Percentiles rank a stretch among this genome's conserved stretches.
These are phyloP conservation scores for Trachops cirrhosus DNA, from an alignment of 2,797 vertebrate species.

Conservation along the genomic window DNA sequence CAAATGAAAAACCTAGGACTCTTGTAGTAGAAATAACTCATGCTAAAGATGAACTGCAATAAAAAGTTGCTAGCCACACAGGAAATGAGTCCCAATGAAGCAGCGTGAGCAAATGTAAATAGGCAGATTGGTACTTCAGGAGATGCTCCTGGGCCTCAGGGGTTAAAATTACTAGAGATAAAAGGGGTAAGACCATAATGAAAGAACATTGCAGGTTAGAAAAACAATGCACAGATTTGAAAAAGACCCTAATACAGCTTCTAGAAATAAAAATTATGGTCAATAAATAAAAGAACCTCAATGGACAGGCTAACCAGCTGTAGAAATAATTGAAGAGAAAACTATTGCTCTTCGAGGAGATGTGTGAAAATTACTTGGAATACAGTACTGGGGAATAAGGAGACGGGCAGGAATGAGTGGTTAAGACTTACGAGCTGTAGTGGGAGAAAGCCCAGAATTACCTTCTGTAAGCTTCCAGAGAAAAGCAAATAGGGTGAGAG, in stretches of 20 bases:
- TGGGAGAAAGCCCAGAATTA: neutral
- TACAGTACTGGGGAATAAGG: neutral
- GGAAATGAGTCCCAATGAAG: neutral
- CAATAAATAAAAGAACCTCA: conserved; percentile 36
- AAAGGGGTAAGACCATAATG: neutral
- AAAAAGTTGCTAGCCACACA: neutral
- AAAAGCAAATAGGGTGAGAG: neutral
- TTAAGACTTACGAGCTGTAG: conserved; percentile 10
- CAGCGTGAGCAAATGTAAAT: neutral
- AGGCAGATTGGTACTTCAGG: neutral
- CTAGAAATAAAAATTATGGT: conserved; percentile 37
- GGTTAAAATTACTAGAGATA: neutral
- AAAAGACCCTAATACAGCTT: conserved; percentile 24
- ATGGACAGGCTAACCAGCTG: conserved; percentile 21
- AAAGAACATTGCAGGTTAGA: neutral
- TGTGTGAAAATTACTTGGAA: conserved; percentile 2
- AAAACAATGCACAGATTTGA: conserved; percentile 13
- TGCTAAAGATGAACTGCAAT: neutral
- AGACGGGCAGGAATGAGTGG: neutral
- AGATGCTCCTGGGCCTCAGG: neutral
- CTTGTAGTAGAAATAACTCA: neutral
- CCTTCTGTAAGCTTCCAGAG: neutral
- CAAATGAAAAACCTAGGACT: neutral
- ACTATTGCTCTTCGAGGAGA: conserved; percentile 11
- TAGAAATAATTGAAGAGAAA: conserved; percentile 14